These are phyloP conservation scores for Encarsia formosa DNA, from an alignment of 2,888 invertebrate species.

Conservation along the genomic window DNA sequence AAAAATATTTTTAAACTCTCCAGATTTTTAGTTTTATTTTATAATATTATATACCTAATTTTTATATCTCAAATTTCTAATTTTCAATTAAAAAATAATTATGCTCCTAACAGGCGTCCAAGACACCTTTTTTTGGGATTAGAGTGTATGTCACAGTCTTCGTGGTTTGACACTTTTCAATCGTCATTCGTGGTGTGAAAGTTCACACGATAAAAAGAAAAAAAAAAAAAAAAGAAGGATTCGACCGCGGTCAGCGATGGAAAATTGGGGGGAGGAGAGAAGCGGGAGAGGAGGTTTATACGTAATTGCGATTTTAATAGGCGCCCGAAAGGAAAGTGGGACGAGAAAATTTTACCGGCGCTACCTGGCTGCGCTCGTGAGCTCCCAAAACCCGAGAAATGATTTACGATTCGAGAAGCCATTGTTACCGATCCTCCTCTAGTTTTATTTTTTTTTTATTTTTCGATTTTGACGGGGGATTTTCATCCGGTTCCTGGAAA, in stretches of 20 bases:
- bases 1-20: no score
- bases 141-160: no score
- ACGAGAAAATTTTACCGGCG: slow-evolving; percentile 29
- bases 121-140: no score
- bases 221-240: not conserved
- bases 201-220: not conserved
- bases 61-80: no score
- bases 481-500: slow-evolving; percentile 22
- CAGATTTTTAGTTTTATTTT: no score
- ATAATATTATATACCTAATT: no score
- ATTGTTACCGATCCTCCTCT: slow-evolving; percentile 18
- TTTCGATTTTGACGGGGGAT: slow-evolving; percentile 12
- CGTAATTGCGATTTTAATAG: slow-evolving; percentile 25
- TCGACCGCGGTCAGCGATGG: not conserved
- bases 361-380: no score
- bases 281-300: slow-evolving; percentile 4
- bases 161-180: no score
- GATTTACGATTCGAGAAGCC: slow-evolving; percentile 25
- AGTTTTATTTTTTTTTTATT: slow-evolving; percentile 12
- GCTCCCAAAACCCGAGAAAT: slow-evolving; percentile 29
- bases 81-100: no score
- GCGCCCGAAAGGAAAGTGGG: slow-evolving; percentile 29
- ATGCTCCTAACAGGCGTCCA: no score
- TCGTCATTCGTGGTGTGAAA: no score
- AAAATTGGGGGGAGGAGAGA: slow-evolving; percentile 6